Conservation (phyloP, 2,113 vertebrate species). For the Tetrax tetrax region DNA sequence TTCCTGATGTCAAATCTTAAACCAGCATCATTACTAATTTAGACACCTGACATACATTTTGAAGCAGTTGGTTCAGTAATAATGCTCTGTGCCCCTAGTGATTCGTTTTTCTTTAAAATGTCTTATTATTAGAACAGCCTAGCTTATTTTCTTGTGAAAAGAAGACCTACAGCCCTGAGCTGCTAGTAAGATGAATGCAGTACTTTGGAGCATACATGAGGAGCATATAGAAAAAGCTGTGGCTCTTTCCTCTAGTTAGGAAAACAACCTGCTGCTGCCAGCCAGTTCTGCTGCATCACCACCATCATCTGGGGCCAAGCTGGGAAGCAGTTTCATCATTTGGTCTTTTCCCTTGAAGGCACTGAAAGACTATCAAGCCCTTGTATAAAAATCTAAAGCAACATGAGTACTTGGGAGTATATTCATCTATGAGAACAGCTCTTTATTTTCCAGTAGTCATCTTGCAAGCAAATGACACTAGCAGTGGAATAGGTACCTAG, state of each 20-base stretch:
- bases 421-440: background rate
- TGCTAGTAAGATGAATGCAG: background rate
- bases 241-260: background rate
- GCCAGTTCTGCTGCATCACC: background rate
- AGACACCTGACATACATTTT: background rate
- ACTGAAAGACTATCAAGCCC: background rate
- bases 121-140: background rate
- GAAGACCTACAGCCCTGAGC: background rate
- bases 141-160: background rate
- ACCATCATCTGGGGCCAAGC: background rate
- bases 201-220: rapidly evolving
- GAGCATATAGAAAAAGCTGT: background rate
- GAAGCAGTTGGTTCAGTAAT: background rate
- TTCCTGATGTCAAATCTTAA: background rate
- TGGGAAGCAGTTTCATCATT: background rate
- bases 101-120: background rate
- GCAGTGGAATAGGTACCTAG: background rate
- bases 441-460: background rate
- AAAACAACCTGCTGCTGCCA: background rate
- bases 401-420: background rate
- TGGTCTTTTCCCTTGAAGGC: background rate
- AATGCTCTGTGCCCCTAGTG: background rate
- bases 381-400: background rate
- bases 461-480: background rate
- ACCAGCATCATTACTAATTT: background rate